Evolutionary conservation across 2,113 vertebrate species (phyloP), one percentile per base, ranked within the genome.

Genomic region (Sinosuthora webbiana): DNA sequence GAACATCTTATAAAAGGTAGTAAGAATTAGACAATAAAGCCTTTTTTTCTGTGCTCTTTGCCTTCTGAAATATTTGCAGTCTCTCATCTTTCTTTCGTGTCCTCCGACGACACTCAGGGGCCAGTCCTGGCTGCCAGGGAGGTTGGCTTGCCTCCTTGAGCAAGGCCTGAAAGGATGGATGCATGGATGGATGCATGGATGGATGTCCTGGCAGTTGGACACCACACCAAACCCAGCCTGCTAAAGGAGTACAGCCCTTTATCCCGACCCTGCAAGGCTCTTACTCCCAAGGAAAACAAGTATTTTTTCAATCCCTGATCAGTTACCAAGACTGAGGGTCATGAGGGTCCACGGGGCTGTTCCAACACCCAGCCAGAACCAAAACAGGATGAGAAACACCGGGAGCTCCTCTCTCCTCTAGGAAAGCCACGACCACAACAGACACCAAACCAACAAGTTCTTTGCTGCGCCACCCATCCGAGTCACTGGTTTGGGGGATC

Each of bases 391-490:
- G 22, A 73, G 10, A 73, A 78, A 71, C 7, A 2, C 12, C 65
- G 8, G 1, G 2, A 62, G 9, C 9, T 8, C 15, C 8, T 13
- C 13, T 44, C 33, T 42, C 5, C 23, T 28, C 42, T 31, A 67
- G 27, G 2, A 93, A 3, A n/a, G 6, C 41, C 57, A 13, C 0
- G 1, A 67, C 30, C 55, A 76, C 37, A 31, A 8, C 19, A 59
- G 15, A 63, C 16, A 65, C 13, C 41, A 75, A 87, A 67, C 35
- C 31, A 47, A 52, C 24, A 37, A 57, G 4, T 13, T 15, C 15
- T 39, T 62, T 5, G 4, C 45, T 22, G 6, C 17, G 25, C 18
- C 23, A 21, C 0, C 2, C 41, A 75, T 15, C 52, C 14, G 21
- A 39, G 7, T 5, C 57, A 44, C 17, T 2, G 4, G 1, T 45